Percentiles rank a stretch among this genome's conserved stretches.
Conservation (phyloP, 2,888 invertebrate genomes). For the Epinotia ramella region DNA sequence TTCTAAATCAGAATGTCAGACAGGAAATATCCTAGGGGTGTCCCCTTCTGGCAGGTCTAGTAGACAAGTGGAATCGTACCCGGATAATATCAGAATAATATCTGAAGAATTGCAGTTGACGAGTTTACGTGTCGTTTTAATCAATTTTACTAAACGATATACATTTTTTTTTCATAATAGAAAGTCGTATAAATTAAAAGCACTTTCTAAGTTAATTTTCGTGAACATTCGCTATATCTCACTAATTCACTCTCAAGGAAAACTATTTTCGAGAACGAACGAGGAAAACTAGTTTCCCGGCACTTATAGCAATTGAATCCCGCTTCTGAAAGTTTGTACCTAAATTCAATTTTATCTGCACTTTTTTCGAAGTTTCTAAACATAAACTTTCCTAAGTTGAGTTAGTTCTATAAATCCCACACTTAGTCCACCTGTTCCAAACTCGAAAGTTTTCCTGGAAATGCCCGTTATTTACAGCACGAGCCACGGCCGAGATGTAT, state of each 20-base stretch:
- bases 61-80: neutral
- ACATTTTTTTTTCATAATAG: too few relatives aligned
- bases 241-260: neutral
- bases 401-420: slow-evolving; percentile 39
- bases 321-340: slow-evolving; percentile 5
- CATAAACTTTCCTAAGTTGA: slow-evolving; percentile 35
- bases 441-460: slow-evolving; percentile 40
- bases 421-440: slow-evolving; percentile 40
- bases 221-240: too few relatives aligned
- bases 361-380: slow-evolving; percentile 22
- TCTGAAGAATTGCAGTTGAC: too few relatives aligned
- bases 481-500: slow-evolving; percentile 62
- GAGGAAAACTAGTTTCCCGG: neutral
- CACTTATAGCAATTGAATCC: slow-evolving; percentile 3
- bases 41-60: neutral
- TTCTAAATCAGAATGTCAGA: neutral
- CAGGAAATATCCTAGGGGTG: neutral
- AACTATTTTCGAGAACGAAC: neutral
- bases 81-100: too few relatives aligned
- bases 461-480: slow-evolving; percentile 65
- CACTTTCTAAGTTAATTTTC: too few relatives aligned
- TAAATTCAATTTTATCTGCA: slow-evolving; percentile 21
- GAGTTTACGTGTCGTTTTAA: neutral
- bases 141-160: too few relatives aligned
- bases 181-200: too few relatives aligned